phyloP scores from a whole-genome alignment of 1,140 invertebrate species.

The Chrysomallon squamiferum region DNA sequence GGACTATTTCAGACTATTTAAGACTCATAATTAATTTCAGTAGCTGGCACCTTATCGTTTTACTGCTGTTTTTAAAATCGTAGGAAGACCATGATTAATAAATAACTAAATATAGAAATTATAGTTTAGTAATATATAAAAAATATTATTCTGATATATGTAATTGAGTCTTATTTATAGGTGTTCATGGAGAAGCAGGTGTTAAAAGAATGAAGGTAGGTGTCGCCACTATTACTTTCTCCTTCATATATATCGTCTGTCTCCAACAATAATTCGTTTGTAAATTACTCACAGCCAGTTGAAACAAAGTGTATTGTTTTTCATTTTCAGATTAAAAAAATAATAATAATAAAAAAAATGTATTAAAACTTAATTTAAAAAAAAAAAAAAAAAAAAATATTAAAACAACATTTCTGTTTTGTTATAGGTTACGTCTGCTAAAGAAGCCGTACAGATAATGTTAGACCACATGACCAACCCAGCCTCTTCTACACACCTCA shows the following conservation, averaged over 20 bases:
- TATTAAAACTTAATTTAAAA: too few species aligned
- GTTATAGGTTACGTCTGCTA: conserved; percentile 59
- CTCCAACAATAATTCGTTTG: too few species aligned
- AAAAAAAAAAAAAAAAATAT: too few species aligned
- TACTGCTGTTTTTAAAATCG: background rate
- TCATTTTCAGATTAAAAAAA: too few species aligned
- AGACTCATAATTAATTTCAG: background rate
- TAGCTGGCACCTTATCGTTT: background rate
- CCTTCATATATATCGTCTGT: background rate
- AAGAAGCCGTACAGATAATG: conserved; percentile 63
- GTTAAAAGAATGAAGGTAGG: conserved; percentile 72
- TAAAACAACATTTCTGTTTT: too few species aligned
- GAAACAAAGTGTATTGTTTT: too few species aligned
- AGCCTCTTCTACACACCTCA: conserved; percentile 58
- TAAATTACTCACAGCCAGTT: too few species aligned
- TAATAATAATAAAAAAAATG: too few species aligned
- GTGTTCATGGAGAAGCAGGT: conserved; percentile 84
- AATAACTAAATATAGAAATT: background rate
- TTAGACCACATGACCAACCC: conserved; percentile 64
- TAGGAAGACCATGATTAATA: background rate
- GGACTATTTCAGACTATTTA: background rate
- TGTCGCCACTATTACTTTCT: too few species aligned
- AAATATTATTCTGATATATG: too few species aligned
- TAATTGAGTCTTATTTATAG: conserved; percentile 34
- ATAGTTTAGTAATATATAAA: too few species aligned